Conservation (phyloP, 1,140 invertebrate species). For the Halyomorpha halys region DNA sequence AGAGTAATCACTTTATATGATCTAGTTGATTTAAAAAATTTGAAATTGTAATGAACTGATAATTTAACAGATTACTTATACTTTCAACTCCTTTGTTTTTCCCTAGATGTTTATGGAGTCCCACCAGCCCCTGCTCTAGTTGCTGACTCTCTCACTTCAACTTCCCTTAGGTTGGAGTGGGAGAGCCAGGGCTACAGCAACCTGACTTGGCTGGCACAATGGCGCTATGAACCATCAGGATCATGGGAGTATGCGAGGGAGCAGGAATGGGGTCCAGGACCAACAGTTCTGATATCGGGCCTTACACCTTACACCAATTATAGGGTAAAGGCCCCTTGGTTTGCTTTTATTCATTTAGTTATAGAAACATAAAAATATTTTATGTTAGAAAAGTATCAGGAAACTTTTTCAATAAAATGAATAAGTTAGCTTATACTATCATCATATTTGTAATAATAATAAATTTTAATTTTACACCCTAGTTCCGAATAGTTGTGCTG, state of each 20-base stretch:
- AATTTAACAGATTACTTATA: no score
- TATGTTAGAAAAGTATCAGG: no score
- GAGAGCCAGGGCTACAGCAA: slow-evolving; percentile 42
- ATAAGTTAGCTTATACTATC: no score
- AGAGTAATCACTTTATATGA: no score
- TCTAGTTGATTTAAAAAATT: no score
- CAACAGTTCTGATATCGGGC: slow-evolving; percentile 57
- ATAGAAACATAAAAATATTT: no score
- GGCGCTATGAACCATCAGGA: slow-evolving; percentile 54
- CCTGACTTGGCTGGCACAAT: slow-evolving; percentile 62
- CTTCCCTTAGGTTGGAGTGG: slow-evolving; percentile 72
- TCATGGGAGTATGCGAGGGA: slow-evolving; percentile 63
- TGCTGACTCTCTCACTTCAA: slow-evolving; percentile 58
- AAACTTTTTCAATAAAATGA: no score
- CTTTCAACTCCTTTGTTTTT: no score
- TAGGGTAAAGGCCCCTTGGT: slow-evolving; percentile 44
- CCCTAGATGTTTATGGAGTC: slow-evolving; percentile 53
- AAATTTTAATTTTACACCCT: slow-evolving; percentile 34
- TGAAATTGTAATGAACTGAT: no score
- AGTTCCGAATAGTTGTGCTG: slow-evolving; percentile 73
- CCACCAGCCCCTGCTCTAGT: slow-evolving; percentile 63
- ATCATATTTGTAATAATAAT: no score
- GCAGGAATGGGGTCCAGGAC: slow-evolving; percentile 51
- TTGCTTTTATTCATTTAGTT: no score
- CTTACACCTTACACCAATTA: slow-evolving; percentile 82